Percentiles rank a stretch among this genome's conserved stretches.
phyloP scores from a whole-genome alignment of 1,140 invertebrate species.

The Lithobius niger region DNA sequence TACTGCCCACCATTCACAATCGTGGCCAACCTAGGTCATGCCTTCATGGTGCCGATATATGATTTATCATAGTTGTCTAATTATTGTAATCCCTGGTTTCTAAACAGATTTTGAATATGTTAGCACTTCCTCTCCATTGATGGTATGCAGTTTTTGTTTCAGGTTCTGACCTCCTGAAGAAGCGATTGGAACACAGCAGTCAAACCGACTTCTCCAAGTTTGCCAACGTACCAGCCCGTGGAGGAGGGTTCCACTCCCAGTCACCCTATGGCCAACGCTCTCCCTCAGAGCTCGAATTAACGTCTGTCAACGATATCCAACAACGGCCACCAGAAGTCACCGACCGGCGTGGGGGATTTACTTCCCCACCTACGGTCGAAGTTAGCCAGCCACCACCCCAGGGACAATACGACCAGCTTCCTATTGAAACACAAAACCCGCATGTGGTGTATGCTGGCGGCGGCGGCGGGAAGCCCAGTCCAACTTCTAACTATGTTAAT shows the following conservation, averaged over 20 bases:
- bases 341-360: not conserved
- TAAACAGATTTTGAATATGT: no score
- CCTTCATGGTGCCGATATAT: no score
- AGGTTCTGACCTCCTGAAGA: not conserved
- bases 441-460: not conserved
- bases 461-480: no score
- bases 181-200: not conserved
- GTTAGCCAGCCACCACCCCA: not conserved
- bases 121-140: no score
- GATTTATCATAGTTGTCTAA: no score
- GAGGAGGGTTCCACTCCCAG: not conserved
- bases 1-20: no score
- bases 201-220: conserved; percentile 1
- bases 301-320: no score
- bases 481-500: not conserved
- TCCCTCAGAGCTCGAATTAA: not conserved
- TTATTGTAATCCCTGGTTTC: no score
- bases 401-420: not conserved
- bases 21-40: no score
- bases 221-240: not conserved
- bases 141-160: not conserved
- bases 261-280: not conserved
- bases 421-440: not conserved
- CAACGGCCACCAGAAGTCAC: not conserved
- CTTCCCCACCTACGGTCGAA: not conserved